Evolutionary conservation across 2,888 invertebrate genomes (phyloP).

Genomic region (Petrophora chlorosata): DNA sequence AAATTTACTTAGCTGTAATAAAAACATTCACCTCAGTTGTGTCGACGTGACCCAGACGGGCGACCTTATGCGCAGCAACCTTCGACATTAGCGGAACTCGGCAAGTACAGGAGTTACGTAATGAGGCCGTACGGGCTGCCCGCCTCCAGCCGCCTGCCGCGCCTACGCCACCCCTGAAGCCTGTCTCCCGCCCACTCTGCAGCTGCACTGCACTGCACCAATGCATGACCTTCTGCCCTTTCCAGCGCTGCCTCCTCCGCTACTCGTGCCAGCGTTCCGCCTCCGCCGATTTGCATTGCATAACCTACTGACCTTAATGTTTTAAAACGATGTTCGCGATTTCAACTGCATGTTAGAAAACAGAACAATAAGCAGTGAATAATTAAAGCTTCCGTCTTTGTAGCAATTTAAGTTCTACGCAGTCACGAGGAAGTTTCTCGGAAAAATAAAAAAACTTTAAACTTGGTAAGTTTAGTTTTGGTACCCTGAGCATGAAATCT

Average conservation of each 20-base stretch:
- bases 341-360: conserved; percentile 1
- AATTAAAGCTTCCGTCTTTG: neutral
- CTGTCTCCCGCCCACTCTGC: conserved; percentile 50
- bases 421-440: no score
- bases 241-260: conserved; percentile 42
- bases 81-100: conserved; percentile 69
- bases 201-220: conserved; percentile 66
- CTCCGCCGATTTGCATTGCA: conserved; percentile 21
- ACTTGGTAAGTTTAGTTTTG: no score
- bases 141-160: conserved; percentile 46
- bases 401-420: neutral
- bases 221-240: conserved; percentile 65
- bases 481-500: no score
- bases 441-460: no score
- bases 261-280: conserved; percentile 26
- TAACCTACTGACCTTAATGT: conserved; percentile 32
- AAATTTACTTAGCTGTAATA: conserved; percentile 22
- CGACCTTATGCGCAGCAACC: conserved; percentile 74
- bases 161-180: conserved; percentile 44
- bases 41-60: conserved; percentile 58
- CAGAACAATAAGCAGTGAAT: conserved; percentile 2
- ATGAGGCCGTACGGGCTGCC: conserved; percentile 40
- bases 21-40: conserved; percentile 38
- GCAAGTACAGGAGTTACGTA: conserved; percentile 54
- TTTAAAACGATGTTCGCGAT: conserved; percentile 6